Percentiles rank a stretch among this genome's conserved stretches.
These are phyloP conservation scores for Aldabrachelys gigantea DNA, from an alignment of 2,113 vertebrate species.

Conservation along the genomic window DNA sequence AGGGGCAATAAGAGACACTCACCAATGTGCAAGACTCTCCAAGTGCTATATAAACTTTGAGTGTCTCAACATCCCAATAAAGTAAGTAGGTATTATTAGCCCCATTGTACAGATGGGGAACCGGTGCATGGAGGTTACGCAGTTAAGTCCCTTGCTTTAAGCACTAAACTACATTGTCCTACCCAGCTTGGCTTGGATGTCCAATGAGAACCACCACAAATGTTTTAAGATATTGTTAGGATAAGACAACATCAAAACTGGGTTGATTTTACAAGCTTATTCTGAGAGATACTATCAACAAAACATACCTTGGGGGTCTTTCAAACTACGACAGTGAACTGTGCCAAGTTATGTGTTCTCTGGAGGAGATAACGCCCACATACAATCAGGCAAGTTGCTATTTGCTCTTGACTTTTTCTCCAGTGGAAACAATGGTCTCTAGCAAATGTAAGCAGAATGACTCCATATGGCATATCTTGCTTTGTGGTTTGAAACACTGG, in stretches of 20 bases:
- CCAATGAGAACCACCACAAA: neutral
- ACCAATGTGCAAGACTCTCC: neutral
- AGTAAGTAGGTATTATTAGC: neutral
- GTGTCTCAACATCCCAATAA: neutral
- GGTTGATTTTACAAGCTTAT: neutral
- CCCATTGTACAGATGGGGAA: neutral
- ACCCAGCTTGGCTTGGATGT: neutral
- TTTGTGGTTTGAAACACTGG: conserved; percentile 26
- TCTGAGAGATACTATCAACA: conserved; percentile 58
- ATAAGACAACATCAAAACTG: conserved; percentile 23
- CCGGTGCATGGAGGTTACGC: neutral
- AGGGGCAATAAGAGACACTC: neutral
- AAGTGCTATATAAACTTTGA: neutral
- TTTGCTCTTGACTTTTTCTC: conserved; percentile 63
- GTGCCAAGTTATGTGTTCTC: conserved; percentile 55
- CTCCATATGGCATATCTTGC: neutral
- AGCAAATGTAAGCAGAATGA: conserved; percentile 63
- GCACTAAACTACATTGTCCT: neutral
- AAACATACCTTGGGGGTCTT: conserved; percentile 20
- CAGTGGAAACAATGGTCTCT: conserved; percentile 65
- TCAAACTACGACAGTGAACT: neutral
- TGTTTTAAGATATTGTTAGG: conserved; percentile 3
- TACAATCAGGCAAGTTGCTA: conserved; percentile 62
- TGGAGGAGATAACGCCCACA: conserved; percentile 51
- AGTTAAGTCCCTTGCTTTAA: neutral